Conservation (phyloP, 2,113 vertebrate species). For the Calypte anna region DNA sequence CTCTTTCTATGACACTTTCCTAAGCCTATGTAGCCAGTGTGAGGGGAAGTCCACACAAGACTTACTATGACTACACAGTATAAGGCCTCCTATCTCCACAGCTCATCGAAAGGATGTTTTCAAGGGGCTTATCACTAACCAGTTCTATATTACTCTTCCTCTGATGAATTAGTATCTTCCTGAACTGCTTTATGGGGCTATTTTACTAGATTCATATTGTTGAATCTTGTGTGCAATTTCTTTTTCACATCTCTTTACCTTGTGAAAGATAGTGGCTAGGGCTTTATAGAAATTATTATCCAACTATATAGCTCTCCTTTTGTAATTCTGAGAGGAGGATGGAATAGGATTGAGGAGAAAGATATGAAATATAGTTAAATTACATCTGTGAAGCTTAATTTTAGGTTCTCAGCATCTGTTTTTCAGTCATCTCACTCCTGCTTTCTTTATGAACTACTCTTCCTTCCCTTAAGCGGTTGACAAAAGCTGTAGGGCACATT, state of each 20-base stretch:
- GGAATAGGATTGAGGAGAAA: background rate
- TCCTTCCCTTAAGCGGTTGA: background rate
- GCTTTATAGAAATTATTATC: background rate
- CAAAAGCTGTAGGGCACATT: background rate
- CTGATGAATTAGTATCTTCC: background rate
- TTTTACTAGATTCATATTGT: background rate
- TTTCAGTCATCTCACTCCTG: background rate
- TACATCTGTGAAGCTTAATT: background rate
- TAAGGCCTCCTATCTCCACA: background rate
- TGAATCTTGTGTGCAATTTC: background rate
- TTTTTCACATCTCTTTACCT: background rate
- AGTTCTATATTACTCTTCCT: background rate
- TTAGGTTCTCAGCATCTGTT: background rate
- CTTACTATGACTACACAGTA: background rate
- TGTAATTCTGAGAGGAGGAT: rapidly evolving
- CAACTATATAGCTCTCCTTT: background rate
- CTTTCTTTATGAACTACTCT: background rate
- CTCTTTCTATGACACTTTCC: background rate
- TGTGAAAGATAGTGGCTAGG: background rate
- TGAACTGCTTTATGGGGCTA: background rate
- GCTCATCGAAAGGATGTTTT: background rate
- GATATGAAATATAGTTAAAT: background rate
- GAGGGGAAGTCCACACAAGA: background rate
- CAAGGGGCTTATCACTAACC: background rate
- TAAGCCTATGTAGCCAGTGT: background rate